Percentiles rank a stretch among this genome's conserved stretches.
Conservation (phyloP, 2,888 invertebrate genomes). For the Papilio demoleus region DNA sequence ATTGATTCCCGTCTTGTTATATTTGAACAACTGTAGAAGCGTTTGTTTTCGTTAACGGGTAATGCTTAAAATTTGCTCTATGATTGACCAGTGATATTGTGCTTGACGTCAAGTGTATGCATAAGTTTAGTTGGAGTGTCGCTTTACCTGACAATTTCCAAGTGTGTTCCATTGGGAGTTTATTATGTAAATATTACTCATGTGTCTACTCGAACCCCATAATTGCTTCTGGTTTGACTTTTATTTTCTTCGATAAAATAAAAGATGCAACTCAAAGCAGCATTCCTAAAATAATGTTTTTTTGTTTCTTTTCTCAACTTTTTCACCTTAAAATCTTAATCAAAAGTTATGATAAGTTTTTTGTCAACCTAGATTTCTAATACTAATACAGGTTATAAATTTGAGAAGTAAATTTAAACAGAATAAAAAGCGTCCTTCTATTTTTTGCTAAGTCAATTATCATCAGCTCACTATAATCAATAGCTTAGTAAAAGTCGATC, state of each 20-base stretch:
- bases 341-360: no score
- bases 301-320: constrained; percentile 27
- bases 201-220: constrained; percentile 35
- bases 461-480: no score
- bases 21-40: constrained; percentile 56
- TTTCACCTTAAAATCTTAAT: not conserved
- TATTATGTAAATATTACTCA: constrained; percentile 33
- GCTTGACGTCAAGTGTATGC: constrained; percentile 32
- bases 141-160: constrained; percentile 38
- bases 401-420: no score
- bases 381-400: no score
- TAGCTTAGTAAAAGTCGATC: no score
- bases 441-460: no score
- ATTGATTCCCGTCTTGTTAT: constrained; percentile 64
- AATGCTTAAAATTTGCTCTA: constrained; percentile 22
- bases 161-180: constrained; percentile 34
- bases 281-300: constrained; percentile 39
- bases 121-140: constrained; percentile 33
- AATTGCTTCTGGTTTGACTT: constrained; percentile 39
- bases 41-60: constrained; percentile 41
- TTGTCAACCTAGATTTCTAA: no score
- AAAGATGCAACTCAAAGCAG: constrained; percentile 40
- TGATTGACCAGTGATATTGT: constrained; percentile 28
- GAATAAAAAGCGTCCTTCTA: no score
- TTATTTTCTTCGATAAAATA: constrained; percentile 40